phyloP scores from a whole-genome alignment of 2,113 vertebrate genomes.

The Leptobrachium leishanense region DNA sequence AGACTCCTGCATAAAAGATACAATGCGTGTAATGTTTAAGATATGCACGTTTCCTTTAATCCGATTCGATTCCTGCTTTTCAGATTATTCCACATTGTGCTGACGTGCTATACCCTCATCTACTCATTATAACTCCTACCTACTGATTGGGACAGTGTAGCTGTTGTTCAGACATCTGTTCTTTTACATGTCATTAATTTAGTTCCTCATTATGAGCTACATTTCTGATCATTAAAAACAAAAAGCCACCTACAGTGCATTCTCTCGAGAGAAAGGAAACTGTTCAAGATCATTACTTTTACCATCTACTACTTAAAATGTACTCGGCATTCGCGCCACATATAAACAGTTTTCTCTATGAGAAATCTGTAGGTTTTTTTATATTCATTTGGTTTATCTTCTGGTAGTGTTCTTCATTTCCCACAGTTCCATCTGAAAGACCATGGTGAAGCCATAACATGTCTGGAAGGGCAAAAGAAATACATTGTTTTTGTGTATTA shows the following conservation, averaged over 20 bases:
- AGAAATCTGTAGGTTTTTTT: neutral
- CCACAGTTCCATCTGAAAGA: too few relatives aligned
- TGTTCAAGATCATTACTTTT: neutral
- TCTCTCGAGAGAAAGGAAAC: neutral
- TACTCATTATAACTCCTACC: neutral
- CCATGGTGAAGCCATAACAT: too few relatives aligned
- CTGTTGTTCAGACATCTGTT: neutral
- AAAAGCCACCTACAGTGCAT: neutral
- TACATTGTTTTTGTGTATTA: too few relatives aligned
- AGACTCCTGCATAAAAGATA: too few relatives aligned
- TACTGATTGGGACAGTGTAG: neutral
- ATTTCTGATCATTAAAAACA: neutral
- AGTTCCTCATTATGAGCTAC: neutral
- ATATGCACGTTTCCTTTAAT: too few relatives aligned
- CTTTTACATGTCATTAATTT: neutral
- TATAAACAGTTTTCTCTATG: constrained; percentile 11
- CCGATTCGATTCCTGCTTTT: too few relatives aligned
- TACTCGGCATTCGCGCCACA: neutral
- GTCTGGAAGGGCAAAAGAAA: too few relatives aligned
- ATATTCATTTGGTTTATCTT: too few relatives aligned
- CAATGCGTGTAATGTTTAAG: too few relatives aligned
- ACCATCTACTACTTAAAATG: constrained; percentile 4
- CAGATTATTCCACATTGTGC: neutral
- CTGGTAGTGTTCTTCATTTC: too few relatives aligned
- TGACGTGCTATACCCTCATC: neutral